These are phyloP conservation scores for Osmerus eperlanus DNA, from an alignment of 2,113 vertebrate species.

Conservation along the genomic window DNA sequence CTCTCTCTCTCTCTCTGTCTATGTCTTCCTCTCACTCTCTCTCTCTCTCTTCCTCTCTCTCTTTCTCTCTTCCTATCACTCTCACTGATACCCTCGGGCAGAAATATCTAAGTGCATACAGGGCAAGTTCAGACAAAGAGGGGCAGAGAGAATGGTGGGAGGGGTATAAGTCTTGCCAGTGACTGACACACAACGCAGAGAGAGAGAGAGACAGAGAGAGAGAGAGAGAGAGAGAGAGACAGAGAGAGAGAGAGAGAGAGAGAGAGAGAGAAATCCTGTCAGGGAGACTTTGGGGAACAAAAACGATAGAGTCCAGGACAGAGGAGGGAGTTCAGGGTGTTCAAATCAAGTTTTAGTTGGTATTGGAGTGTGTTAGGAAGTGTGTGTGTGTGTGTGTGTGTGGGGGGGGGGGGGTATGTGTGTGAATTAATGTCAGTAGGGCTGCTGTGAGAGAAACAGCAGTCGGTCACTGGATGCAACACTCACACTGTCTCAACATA, in stretches of 20 bases:
- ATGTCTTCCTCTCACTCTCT: constrained; percentile 34
- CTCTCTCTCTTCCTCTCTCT: constrained; percentile 26
- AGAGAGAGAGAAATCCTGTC: no score
- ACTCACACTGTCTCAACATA: constrained; percentile 31
- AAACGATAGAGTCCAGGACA: no score
- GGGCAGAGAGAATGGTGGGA: constrained; percentile 56
- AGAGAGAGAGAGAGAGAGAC: background rate
- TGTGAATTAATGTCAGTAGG: background rate
- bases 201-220: constrained; percentile 4
- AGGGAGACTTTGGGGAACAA: no score
- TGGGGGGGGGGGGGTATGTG: background rate
- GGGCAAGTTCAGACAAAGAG: constrained; percentile 71
- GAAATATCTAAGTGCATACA: constrained; percentile 69
- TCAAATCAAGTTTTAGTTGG: no score
- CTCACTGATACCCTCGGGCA: constrained; percentile 57
- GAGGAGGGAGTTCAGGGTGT: no score
- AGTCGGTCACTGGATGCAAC: constrained; percentile 44
- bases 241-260: background rate
- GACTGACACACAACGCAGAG: constrained; percentile 55
- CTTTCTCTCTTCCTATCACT: constrained; percentile 28
- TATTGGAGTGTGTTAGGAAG: no score
- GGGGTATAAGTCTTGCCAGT: constrained; percentile 55
- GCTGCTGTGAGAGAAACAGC: background rate
- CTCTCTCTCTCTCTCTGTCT: no score
- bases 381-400: background rate